These are phyloP conservation scores for Electrona antarctica DNA, from an alignment of 2,113 vertebrate genomes.

Conservation along the genomic window DNA sequence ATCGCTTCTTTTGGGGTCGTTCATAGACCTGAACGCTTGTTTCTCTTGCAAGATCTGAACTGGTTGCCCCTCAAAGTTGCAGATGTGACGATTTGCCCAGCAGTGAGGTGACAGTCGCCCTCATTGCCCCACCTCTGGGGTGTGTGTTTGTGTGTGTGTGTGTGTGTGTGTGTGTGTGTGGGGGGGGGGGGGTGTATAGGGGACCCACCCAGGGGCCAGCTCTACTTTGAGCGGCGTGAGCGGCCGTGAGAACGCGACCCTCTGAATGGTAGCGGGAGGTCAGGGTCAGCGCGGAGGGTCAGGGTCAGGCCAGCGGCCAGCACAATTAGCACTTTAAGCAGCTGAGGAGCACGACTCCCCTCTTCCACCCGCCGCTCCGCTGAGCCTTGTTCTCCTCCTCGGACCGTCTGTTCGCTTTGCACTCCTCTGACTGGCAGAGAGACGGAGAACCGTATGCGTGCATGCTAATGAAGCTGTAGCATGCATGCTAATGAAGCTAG, in stretches of 20 bases:
- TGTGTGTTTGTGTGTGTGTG: too few species aligned
- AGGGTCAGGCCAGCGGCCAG: constrained; percentile 60
- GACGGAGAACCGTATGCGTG: too few species aligned
- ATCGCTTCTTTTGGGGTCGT: too few species aligned
- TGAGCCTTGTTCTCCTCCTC: constrained; percentile 1
- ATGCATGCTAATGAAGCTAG: too few species aligned
- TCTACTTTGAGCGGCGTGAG: constrained; percentile 57
- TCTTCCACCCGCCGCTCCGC: neutral
- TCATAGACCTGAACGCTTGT: too few species aligned
- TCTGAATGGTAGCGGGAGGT: constrained; percentile 61
- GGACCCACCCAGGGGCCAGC: constrained; percentile 33
- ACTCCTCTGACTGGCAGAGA: constrained; percentile 1
- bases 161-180: too few species aligned
- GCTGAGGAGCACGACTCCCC: constrained; percentile 38
- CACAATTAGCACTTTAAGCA: constrained; percentile 73
- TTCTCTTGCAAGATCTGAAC: too few species aligned
- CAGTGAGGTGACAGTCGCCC: constrained; percentile 47
- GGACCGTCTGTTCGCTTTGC: constrained; percentile 41
- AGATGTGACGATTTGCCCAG: neutral
- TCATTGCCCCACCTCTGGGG: too few species aligned
- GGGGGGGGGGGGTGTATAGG: constrained; percentile 30
- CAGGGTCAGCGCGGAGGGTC: constrained; percentile 66
- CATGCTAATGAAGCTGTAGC: too few species aligned
- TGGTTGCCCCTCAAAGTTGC: too few species aligned
- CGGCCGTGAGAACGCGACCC: constrained; percentile 70